Evolutionary conservation across 1,140 invertebrate genomes (phyloP).

Genomic region (Drosophila nasuta): DNA sequence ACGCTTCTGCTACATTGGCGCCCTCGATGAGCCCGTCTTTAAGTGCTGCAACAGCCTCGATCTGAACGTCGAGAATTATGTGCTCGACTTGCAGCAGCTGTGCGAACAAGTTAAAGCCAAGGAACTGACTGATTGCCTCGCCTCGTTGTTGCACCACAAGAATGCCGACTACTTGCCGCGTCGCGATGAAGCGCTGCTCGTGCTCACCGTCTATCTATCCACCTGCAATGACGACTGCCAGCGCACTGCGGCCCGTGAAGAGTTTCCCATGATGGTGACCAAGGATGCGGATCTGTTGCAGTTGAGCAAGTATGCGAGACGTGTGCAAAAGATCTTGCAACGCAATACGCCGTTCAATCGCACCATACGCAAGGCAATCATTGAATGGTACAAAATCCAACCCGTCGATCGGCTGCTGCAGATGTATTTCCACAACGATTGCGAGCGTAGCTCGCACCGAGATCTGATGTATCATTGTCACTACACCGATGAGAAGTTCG

Average conservation of each 20-base stretch:
- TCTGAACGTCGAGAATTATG: slow-evolving; percentile 29
- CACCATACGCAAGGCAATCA: slow-evolving; percentile 69
- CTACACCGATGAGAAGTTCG: slow-evolving; percentile 39
- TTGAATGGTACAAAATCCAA: slow-evolving; percentile 65
- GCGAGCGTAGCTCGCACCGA: slow-evolving; percentile 41
- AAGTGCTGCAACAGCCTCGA: slow-evolving; percentile 24
- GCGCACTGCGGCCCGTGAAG: slow-evolving; percentile 48
- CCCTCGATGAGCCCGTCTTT: slow-evolving; percentile 61
- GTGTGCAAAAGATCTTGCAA: slow-evolving; percentile 50
- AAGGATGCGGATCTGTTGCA: slow-evolving; percentile 63
- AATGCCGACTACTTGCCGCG: slow-evolving; percentile 52
- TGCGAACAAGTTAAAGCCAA: slow-evolving; percentile 30
- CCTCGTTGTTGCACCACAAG: slow-evolving; percentile 13
- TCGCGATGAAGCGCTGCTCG: slow-evolving; percentile 68
- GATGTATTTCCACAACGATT: slow-evolving; percentile 57
- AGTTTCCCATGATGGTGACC: slow-evolving; percentile 47
- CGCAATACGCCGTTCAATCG: slow-evolving; percentile 57
- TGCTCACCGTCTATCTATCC: slow-evolving; percentile 65
- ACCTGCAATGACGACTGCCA: slow-evolving; percentile 46
- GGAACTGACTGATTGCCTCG: slow-evolving; percentile 48
- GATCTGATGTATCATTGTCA: slow-evolving; percentile 64
- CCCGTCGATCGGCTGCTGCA: slow-evolving; percentile 52
- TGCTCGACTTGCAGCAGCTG: slow-evolving; percentile 19
- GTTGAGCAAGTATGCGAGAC: slow-evolving; percentile 60
- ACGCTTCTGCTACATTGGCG: slow-evolving; percentile 76